Percentiles rank a stretch among this genome's conserved stretches.
Evolutionary conservation across 2,888 invertebrate species (phyloP).

Genomic region (Tipula confusa): DNA sequence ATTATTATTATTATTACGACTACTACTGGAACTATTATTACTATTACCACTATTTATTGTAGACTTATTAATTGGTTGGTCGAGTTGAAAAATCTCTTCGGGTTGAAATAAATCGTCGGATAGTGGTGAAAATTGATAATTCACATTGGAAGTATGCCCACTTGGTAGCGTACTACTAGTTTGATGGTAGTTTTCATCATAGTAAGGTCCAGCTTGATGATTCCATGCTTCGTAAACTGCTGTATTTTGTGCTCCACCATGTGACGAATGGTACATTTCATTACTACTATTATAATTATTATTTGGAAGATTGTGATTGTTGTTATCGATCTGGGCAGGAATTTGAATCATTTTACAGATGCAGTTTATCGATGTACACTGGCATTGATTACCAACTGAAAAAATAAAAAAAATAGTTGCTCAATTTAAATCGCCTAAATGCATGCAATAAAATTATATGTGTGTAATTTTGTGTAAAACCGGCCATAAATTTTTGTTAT

Average conservation of each 20-base stretch:
- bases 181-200: neutral
- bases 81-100: conserved; percentile 72
- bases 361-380: neutral
- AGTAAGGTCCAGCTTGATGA: neutral
- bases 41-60: neutral
- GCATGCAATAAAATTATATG: neutral
- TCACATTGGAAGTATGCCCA: neutral
- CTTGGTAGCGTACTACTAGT: neutral
- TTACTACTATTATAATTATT: neutral
- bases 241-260: neutral
- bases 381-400: neutral
- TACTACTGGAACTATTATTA: neutral
- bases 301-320: neutral
- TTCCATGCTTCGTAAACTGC: neutral
- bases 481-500: neutral
- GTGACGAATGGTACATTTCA: neutral
- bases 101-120: conserved; percentile 45
- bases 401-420: neutral
- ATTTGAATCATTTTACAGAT: neutral
- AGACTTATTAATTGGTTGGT: conserved; percentile 57
- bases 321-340: neutral
- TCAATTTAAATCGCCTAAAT: neutral
- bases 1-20: neutral
- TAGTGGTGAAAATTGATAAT: conserved; percentile 29
- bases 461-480: neutral